phyloP scores from a whole-genome alignment of 2,113 vertebrate genomes.

The Diadophis punctatus region DNA sequence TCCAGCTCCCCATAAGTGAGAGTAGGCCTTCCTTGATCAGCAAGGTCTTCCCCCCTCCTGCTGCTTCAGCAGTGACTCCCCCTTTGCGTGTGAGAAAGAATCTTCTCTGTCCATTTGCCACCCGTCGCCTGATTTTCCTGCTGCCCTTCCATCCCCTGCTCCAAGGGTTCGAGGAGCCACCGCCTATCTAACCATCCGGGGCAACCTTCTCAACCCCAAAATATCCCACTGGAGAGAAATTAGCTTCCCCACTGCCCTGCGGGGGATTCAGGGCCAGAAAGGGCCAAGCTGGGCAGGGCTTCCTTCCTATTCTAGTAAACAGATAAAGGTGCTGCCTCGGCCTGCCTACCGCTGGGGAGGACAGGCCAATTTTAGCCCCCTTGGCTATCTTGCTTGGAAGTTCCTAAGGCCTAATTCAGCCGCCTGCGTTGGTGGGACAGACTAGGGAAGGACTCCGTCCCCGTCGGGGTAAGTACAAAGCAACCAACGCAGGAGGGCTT shows the following conservation, averaged over 20 bases:
- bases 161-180: background rate
- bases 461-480: background rate
- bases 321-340: background rate
- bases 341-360: background rate
- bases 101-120: background rate
- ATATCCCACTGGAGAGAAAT: background rate
- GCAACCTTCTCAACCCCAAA: background rate
- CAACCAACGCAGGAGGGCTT: background rate
- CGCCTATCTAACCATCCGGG: background rate
- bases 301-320: background rate
- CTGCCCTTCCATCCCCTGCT: background rate
- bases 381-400: background rate
- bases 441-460: background rate
- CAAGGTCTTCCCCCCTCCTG: background rate
- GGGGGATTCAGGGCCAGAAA: background rate
- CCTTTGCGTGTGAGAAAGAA: background rate
- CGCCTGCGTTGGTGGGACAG: background rate
- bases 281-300: background rate
- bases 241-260: background rate
- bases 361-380: background rate
- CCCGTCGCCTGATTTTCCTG: background rate
- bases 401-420: background rate
- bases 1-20: background rate
- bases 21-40: background rate
- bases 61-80: background rate